Conservation (phyloP, 1,140 invertebrate species). For the Brachionus asplanchnoidis region DNA sequence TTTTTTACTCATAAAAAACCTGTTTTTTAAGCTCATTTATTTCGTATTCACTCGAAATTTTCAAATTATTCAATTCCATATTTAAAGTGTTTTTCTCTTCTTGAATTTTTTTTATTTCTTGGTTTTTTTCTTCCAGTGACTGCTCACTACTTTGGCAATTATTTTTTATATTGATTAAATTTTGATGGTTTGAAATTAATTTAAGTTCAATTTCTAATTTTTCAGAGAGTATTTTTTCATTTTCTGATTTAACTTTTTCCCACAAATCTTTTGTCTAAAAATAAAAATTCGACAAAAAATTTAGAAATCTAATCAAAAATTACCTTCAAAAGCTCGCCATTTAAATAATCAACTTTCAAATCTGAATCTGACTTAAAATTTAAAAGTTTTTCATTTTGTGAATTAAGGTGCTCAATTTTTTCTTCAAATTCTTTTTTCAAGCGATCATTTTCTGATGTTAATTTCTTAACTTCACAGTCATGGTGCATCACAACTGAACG, state of each 20-base stretch:
- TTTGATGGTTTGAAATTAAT: background rate
- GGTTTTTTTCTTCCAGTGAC: background rate
- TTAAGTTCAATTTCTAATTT: background rate
- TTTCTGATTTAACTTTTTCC: background rate
- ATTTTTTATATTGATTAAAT: background rate
- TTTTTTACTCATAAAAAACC: background rate
- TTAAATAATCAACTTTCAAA: background rate
- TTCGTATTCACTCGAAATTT: background rate
- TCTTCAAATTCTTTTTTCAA: background rate
- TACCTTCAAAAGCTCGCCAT: background rate
- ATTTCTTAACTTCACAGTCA: background rate
- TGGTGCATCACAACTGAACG: background rate
- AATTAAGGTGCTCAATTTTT: background rate
- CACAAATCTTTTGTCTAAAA: background rate
- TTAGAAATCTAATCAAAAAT: background rate
- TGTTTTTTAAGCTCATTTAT: background rate
- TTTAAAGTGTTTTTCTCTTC: background rate
- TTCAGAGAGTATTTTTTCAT: background rate
- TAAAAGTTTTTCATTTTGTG: background rate
- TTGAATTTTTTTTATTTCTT: background rate
- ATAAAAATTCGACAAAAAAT: background rate
- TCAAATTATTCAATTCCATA: background rate
- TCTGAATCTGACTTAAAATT: background rate
- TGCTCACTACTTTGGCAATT: background rate
- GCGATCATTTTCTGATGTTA: background rate